phyloP scores from a whole-genome alignment of 2,888 invertebrate genomes.

The Ethmia dodecea region DNA sequence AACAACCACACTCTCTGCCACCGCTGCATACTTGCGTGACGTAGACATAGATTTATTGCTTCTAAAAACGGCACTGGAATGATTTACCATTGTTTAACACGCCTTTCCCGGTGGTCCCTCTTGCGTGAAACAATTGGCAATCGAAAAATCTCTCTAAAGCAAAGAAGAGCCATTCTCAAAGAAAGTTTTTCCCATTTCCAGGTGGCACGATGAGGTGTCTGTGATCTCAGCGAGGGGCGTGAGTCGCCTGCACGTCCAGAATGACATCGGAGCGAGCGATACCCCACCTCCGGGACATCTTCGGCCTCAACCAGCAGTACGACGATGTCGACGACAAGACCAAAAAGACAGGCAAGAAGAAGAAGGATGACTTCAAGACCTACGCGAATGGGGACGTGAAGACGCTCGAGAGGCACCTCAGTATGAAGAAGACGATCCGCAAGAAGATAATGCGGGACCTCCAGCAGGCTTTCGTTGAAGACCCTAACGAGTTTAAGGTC shows the following conservation, averaged over 20 bases:
- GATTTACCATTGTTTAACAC: constrained; percentile 12
- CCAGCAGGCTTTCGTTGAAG: constrained; percentile 85
- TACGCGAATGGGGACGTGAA: constrained; percentile 82
- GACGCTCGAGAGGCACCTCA: constrained; percentile 87
- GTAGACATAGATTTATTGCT: constrained; percentile 15
- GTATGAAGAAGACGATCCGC: constrained; percentile 91
- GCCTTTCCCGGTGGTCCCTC: constrained; percentile 3
- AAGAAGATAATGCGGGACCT: constrained; percentile 92
- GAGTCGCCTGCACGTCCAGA: constrained; percentile 39
- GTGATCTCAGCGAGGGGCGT: constrained; percentile 42
- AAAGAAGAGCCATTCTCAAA: constrained; percentile 2
- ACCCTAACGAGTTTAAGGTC: constrained; percentile 84
- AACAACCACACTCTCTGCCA: neutral
- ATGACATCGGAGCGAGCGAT: constrained; percentile 86
- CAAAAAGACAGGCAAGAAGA: constrained; percentile 76
- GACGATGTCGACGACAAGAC: constrained; percentile 65
- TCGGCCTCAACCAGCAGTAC: constrained; percentile 78
- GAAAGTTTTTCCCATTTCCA: constrained; percentile 43
- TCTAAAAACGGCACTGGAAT: constrained; percentile 15
- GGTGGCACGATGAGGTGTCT: constrained; percentile 63
- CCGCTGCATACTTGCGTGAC: constrained; percentile 6
- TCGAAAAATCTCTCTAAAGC: neutral
- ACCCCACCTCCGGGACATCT: constrained; percentile 86
- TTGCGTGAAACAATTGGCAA: neutral
- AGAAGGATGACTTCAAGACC: constrained; percentile 83